A percentile compares a stretch with the other conserved stretches of the same genome.
phyloP scores from a whole-genome alignment of 2,888 invertebrate genomes.

The Callinectes sapidus region DNA sequence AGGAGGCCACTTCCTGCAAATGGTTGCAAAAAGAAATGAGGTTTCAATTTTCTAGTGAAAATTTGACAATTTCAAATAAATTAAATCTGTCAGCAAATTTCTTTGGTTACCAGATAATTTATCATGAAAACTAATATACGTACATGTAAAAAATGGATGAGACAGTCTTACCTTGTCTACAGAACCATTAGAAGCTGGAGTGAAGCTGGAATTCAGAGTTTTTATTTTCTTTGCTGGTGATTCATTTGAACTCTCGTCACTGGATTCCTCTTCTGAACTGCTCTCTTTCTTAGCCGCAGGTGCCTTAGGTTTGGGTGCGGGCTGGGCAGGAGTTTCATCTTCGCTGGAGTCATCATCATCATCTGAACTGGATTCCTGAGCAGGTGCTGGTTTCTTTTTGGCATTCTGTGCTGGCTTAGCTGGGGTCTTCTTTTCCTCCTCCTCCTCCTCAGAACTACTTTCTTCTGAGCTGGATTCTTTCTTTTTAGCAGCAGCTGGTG shows the following conservation, averaged over 20 bases:
- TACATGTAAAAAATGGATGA: not conserved
- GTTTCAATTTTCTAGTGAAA: too few species aligned
- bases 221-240: slow-evolving; percentile 29
- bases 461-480: slow-evolving; percentile 51
- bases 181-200: slow-evolving; percentile 42
- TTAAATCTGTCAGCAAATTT: too few species aligned
- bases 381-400: slow-evolving; percentile 11
- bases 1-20: too few species aligned
- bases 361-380: slow-evolving; percentile 47
- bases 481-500: slow-evolving; percentile 35
- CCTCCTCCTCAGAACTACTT: not conserved
- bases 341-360: slow-evolving; percentile 45
- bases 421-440: not conserved
- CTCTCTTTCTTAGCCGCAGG: slow-evolving; percentile 49
- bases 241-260: slow-evolving; percentile 45
- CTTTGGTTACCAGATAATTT: not conserved
- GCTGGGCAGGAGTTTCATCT: slow-evolving; percentile 32
- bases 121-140: not conserved
- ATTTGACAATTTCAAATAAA: too few species aligned
- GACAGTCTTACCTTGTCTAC: slow-evolving; percentile 44
- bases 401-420: slow-evolving; percentile 21
- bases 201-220: not conserved
- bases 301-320: slow-evolving; percentile 29
- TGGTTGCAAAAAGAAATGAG: too few species aligned
- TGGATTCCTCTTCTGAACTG: slow-evolving; percentile 52